Conservation (phyloP, 2,888 invertebrate genomes). For the Melanargia galathea region DNA sequence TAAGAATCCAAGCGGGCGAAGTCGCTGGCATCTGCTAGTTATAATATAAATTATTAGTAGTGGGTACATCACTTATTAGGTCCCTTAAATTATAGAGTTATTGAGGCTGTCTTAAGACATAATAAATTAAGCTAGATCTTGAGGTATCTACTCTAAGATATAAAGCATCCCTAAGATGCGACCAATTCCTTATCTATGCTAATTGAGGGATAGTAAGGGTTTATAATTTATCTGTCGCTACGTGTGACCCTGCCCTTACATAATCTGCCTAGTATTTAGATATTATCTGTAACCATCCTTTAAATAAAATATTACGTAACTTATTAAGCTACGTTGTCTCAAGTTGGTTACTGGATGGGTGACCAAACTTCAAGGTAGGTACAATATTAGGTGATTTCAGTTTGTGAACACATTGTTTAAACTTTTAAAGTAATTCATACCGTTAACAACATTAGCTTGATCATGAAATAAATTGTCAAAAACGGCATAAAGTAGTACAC, state of each 20-base stretch:
- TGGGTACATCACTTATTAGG: too few species aligned
- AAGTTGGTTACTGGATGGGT: background rate
- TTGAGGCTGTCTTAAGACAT: background rate
- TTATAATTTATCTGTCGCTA: slow-evolving; percentile 49
- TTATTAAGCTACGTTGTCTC: background rate
- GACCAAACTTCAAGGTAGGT: background rate
- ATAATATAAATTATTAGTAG: too few species aligned
- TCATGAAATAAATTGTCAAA: too few species aligned
- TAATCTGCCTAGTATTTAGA: slow-evolving; percentile 5
- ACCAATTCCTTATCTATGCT: slow-evolving; percentile 57
- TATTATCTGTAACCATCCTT: background rate
- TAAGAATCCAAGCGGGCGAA: too few species aligned
- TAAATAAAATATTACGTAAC: background rate
- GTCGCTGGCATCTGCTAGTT: too few species aligned
- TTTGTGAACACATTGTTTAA: too few species aligned
- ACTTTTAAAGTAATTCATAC: too few species aligned
- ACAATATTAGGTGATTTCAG: background rate
- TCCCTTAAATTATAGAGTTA: background rate
- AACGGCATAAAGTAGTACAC: background rate
- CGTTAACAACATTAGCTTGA: too few species aligned
- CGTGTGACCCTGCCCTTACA: slow-evolving; percentile 45
- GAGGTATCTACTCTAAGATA: background rate
- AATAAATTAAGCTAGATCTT: slow-evolving; percentile 3
- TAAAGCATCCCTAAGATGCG: slow-evolving; percentile 39
- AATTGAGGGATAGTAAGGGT: slow-evolving; percentile 50